Base-by-base conservation (phyloP, 64 coral and sea anemone genomes). In the Dendronephthya gigantea region DNA sequence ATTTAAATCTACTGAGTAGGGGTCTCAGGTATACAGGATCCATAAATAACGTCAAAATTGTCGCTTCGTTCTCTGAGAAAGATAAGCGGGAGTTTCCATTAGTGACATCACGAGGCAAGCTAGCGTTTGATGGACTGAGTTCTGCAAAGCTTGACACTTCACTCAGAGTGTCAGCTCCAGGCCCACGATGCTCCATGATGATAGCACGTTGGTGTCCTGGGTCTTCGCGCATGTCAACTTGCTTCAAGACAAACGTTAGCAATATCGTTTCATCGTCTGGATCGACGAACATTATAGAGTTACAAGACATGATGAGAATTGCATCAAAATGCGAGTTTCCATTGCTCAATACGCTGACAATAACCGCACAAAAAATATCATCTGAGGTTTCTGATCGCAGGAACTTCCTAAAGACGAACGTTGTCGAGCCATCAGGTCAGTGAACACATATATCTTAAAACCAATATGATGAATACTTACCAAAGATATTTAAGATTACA, bases 401-500 rank as follows among this genome's bases (percentile, higher is more conserved):
- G 4, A 79, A 19, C 37, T 79, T 79, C 72, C 72, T 79, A 79
- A 34, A 19, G 29, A 39, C 15, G 32, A 79, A 79, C n/a, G n/a
- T n/a, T n/a, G n/a, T n/a, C n/a, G n/a, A n/a, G n/a, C n/a, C n/a
- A n/a, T n/a, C n/a, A n/a, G n/a, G n/a, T n/a, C n/a, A n/a, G n/a
- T n/a, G n/a, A n/a, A n/a, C n/a, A n/a, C n/a, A n/a, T n/a, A n/a
- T n/a, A n/a, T n/a, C n/a, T n/a, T n/a, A n/a, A n/a, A n/a, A n/a
- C n/a, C n/a, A n/a, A n/a, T n/a, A n/a, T n/a, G n/a, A n/a, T n/a
- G n/a, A n/a, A n/a, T 14, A 33, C 72, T 79, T 34, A 79, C 72
- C 72, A 79, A 15, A 79, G 15, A 79, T 79, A 79, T 79, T 79
- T 79, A 9, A 79, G 72, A 79, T 79, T 79, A 19, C 72, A 36